Evolutionary conservation across 2,888 invertebrate genomes (phyloP).

Genomic region (Epirrhoe tristata): DNA sequence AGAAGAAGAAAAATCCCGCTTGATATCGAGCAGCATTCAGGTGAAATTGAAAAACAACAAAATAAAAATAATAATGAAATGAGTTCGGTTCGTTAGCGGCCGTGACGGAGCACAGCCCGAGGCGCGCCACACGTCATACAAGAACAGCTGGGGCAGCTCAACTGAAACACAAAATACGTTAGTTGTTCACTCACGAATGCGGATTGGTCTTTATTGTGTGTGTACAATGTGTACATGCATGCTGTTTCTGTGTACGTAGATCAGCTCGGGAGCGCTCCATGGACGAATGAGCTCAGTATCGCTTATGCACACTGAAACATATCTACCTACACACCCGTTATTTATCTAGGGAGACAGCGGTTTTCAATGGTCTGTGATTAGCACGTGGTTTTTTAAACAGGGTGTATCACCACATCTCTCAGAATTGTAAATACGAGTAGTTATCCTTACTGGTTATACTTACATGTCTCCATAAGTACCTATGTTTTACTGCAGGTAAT

Average conservation of each 20-base stretch:
- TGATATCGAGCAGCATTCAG: neutral
- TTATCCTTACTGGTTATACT: no score
- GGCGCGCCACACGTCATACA: neutral
- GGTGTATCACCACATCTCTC: neutral
- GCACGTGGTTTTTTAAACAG: slow-evolving; percentile 3
- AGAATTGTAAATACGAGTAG: neutral
- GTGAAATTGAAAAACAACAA: slow-evolving; percentile 20
- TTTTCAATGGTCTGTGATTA: neutral
- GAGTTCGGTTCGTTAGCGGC: slow-evolving; percentile 24
- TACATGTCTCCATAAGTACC: neutral
- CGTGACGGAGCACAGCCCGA: slow-evolving; percentile 12
- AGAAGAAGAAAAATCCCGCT: neutral
- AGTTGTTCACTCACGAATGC: no score
- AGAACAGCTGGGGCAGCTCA: neutral
- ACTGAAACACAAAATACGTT: neutral
- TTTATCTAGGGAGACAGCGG: neutral
- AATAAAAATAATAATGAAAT: slow-evolving; percentile 23
- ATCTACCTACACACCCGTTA: no score
- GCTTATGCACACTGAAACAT: no score
- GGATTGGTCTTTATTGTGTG: no score
- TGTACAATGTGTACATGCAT: no score
- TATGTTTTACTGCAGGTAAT: no score
- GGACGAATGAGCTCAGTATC: no score
- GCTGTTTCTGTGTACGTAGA: no score
- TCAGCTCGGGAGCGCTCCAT: no score